A percentile compares a stretch with the other conserved stretches of the same genome.
phyloP scores from a whole-genome alignment of 53 echinoderm and acorn worm species.

The Paracentrotus lividus region DNA sequence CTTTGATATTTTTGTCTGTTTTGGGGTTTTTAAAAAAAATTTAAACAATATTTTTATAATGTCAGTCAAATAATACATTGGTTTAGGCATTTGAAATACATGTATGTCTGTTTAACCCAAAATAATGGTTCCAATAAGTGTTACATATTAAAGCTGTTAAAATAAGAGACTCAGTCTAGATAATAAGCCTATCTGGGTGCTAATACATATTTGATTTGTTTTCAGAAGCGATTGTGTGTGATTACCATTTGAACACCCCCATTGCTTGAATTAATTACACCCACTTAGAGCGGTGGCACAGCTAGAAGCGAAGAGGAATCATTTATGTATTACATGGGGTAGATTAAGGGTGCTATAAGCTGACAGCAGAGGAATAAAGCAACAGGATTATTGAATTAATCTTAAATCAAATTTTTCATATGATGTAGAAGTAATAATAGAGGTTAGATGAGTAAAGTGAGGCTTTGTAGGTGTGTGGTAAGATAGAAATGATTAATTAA shows the following conservation, averaged over 20 bases:
- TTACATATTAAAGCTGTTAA: no score
- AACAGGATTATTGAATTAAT: neutral
- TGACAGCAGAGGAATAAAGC: neutral
- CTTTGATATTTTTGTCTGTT: no score
- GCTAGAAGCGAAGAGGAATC: neutral
- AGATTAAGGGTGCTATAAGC: neutral
- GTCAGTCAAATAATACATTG: no score
- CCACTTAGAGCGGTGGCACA: neutral
- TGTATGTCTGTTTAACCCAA: no score
- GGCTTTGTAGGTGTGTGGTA: neutral
- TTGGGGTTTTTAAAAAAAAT: no score
- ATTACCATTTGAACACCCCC: constrained; percentile 3
- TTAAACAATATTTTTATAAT: no score
- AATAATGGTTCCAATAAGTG: no score
- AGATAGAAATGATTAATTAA: neutral
- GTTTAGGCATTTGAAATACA: no score
- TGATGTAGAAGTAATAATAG: neutral
- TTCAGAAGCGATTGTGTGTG: neutral
- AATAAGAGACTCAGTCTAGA: neutral
- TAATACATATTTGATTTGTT: neutral
- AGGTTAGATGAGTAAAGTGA: neutral
- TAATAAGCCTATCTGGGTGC: neutral
- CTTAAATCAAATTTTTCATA: neutral
- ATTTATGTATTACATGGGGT: neutral
- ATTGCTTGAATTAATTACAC: constrained; percentile 11